A percentile compares a stretch with the other conserved stretches of the same genome.
phyloP scores from a whole-genome alignment of 37 sponge, comb jelly and placozoan genomes.

The Petrosia ficiformis region DNA sequence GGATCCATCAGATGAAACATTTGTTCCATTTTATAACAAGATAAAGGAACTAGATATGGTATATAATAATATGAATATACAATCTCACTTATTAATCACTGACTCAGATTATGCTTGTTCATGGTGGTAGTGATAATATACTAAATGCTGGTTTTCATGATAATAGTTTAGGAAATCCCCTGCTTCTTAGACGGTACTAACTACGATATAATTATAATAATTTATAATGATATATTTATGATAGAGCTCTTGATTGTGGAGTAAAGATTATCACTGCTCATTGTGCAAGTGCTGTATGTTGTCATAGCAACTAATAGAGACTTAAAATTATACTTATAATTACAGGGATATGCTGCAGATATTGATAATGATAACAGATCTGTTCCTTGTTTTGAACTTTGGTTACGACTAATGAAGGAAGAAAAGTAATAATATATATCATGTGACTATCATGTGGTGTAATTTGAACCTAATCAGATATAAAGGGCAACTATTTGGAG shows the following conservation, averaged over 20 bases:
- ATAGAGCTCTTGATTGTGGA: conserved; percentile 70
- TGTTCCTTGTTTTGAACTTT: conserved; percentile 55
- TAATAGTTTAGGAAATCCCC: conserved; percentile 83
- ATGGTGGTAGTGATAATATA: conserved; percentile 78
- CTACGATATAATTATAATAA: too few relatives aligned
- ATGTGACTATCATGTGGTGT: too few relatives aligned
- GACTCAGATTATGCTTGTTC: conserved; percentile 58
- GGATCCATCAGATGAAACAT: conserved; percentile 56
- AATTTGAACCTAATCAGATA: too few relatives aligned
- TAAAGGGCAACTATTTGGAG: conserved; percentile 68
- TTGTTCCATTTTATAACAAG: conserved; percentile 71
- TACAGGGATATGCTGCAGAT: conserved; percentile 55
- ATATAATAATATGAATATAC: too few relatives aligned
- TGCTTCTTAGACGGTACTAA: conserved; percentile 56
- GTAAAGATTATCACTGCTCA: conserved; percentile 89
- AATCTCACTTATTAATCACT: too few relatives aligned
- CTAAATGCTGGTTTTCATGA: conserved; percentile 76
- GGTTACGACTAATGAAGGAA: conserved; percentile 70
- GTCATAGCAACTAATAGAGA: neutral
- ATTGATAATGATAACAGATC: conserved; percentile 17
- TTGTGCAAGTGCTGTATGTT: conserved; percentile 71
- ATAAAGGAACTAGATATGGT: conserved; percentile 79
- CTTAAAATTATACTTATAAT: neutral
- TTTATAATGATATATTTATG: too few relatives aligned
- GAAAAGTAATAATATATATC: too few relatives aligned